Evolutionary conservation across 2,113 vertebrate species (phyloP).

Genomic region (human (Homo sapiens)): GRCh38 chr6:137196501-137197000

Average conservation of each 20-base stretch:
- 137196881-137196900: neutral
- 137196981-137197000: neutral
- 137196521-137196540: neutral
- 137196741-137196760: neutral
- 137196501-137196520: neutral
- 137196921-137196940: neutral
- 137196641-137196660: neutral
- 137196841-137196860: neutral
- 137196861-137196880: neutral
- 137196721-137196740: neutral
- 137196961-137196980: neutral
- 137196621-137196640: neutral
- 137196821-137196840: neutral
- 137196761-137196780: neutral
- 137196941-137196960: conserved; percentile 29
- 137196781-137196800: neutral
- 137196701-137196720: neutral
- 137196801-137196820: neutral
- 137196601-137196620: neutral
- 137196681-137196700: neutral
- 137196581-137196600: neutral
- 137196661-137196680: neutral
- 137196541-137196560: neutral
- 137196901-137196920: neutral
- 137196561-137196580: neutral